phyloP scores from a whole-genome alignment of 2,113 vertebrate species.

The Sinocyclocheilus anophthalmus region DNA sequence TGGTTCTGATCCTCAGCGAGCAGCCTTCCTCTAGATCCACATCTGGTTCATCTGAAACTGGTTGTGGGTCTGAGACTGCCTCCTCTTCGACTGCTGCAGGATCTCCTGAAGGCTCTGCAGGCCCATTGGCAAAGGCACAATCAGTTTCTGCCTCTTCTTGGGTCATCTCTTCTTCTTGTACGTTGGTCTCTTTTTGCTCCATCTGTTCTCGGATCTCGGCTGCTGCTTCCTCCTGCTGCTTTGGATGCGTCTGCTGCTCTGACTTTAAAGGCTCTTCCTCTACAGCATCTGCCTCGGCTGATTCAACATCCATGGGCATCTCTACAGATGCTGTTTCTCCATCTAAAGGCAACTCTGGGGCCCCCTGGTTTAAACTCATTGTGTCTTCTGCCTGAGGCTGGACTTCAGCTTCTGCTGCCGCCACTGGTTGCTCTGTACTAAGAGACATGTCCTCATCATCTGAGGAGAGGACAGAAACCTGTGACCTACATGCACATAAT shows the following conservation, averaged over 20 bases:
- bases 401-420: conserved; percentile 39
- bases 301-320: conserved; percentile 49
- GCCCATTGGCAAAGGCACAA: conserved; percentile 1
- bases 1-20: conserved; percentile 68
- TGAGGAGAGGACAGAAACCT: conserved; percentile 54
- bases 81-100: conserved; percentile 8
- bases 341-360: conserved; percentile 68
- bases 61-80: neutral
- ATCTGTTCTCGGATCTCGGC: conserved; percentile 6
- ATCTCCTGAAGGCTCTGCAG: neutral
- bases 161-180: neutral
- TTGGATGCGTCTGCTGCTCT: neutral
- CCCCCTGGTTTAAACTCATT: conserved; percentile 66
- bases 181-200: neutral
- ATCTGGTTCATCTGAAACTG: conserved; percentile 49
- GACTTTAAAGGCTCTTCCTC: neutral
- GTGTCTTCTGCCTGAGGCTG: conserved; percentile 60
- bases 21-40: conserved; percentile 61
- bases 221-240: neutral
- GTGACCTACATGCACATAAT: neutral
- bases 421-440: conserved; percentile 72
- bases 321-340: conserved; percentile 16
- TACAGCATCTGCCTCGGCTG: conserved; percentile 56
- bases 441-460: conserved; percentile 87
- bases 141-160: neutral